Evolutionary conservation across 2,113 vertebrate genomes (phyloP).

Genomic region (Peromyscus leucopus): DNA sequence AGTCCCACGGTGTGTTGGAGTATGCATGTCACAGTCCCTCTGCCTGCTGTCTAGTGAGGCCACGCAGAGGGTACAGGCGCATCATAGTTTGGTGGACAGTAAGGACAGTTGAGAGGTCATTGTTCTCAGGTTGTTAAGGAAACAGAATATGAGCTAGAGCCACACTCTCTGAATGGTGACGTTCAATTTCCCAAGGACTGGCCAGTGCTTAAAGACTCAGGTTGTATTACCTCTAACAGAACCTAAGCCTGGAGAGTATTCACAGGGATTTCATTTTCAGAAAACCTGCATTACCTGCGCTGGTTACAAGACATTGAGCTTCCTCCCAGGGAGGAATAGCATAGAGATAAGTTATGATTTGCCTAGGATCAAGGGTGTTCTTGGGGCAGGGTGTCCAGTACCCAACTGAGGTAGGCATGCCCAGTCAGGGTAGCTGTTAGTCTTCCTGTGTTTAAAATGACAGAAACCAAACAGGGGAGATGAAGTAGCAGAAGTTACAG

Average conservation of each 20-base stretch:
- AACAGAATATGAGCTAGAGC: constrained; percentile 6
- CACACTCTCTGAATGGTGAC: background rate
- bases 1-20: background rate
- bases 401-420: background rate
- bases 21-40: background rate
- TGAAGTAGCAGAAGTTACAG: background rate
- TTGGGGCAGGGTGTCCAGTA: background rate
- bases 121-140: constrained; percentile 50
- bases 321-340: background rate
- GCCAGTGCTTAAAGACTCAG: background rate
- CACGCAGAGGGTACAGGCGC: background rate
- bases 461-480: background rate
- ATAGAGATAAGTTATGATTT: background rate
- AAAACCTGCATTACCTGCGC: background rate
- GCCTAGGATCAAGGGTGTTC: background rate
- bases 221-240: background rate
- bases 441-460: background rate
- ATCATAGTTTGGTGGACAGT: background rate
- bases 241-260: background rate
- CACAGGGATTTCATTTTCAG: background rate
- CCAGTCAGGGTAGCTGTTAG: background rate
- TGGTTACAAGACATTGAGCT: background rate
- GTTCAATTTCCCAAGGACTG: background rate
- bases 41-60: background rate
- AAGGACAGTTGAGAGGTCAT: background rate